Conservation (phyloP, 2,113 vertebrate species). For the Merops nubicus region DNA sequence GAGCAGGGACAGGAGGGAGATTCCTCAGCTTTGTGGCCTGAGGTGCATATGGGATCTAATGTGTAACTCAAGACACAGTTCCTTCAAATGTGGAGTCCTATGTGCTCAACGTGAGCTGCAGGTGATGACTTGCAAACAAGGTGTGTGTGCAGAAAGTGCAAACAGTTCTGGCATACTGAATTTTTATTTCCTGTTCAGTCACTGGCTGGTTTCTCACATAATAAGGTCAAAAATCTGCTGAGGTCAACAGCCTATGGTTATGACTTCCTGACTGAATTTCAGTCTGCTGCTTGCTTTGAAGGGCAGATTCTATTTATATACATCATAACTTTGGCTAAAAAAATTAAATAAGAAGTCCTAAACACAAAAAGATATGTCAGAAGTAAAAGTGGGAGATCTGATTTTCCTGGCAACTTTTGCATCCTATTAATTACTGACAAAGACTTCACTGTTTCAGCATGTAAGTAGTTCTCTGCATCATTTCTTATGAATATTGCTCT, state of each 20-base stretch:
- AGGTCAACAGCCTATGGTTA: background rate
- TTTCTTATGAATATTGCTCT: background rate
- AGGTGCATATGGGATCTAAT: background rate
- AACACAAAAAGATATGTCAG: background rate
- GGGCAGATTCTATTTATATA: background rate
- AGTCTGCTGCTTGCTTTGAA: background rate
- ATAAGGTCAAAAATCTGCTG: slow-evolving; percentile 27
- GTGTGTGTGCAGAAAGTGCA: background rate
- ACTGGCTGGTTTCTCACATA: background rate
- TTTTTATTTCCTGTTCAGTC: background rate
- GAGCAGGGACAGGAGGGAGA: background rate
- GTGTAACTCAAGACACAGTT: background rate
- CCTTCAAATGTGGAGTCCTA: background rate
- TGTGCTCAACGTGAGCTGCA: background rate
- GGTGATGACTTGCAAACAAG: background rate
- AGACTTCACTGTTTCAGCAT: background rate
- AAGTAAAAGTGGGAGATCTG: background rate
- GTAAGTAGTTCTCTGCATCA: background rate
- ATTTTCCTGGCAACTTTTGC: background rate
- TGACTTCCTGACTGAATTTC: background rate
- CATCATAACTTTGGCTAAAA: background rate
- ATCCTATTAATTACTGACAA: background rate
- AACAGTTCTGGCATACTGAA: accelerated
- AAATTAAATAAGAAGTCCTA: background rate
- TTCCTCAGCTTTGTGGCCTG: background rate